phyloP scores from a whole-genome alignment of 2,888 invertebrate genomes.

The Lasioglossum morio region DNA sequence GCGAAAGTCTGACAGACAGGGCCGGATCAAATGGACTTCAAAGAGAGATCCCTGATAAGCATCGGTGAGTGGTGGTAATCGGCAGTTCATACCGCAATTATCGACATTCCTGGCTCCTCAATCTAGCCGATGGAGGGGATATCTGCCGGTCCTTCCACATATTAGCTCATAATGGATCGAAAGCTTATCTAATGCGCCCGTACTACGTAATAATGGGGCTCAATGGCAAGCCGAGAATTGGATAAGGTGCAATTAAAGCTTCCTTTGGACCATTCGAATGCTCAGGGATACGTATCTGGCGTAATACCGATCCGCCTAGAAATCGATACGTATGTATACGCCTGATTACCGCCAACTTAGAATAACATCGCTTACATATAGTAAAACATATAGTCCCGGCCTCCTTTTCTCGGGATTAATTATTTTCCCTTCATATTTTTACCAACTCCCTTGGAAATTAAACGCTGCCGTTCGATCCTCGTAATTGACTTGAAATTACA shows the following conservation, averaged over 20 bases:
- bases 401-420: not conserved
- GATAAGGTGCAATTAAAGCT: constrained; percentile 60
- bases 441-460: not conserved
- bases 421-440: constrained; percentile 1
- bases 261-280: constrained; percentile 42
- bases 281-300: not conserved
- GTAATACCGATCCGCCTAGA: constrained; percentile 5
- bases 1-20: constrained; percentile 42
- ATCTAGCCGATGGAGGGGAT: constrained; percentile 55
- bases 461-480: constrained; percentile 27
- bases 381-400: no score
- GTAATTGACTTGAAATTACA: constrained; percentile 65
- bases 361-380: constrained; percentile 4
- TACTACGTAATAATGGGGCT: constrained; percentile 63
- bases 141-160: constrained; percentile 50
- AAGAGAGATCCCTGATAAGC: constrained; percentile 52
- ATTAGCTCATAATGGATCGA: constrained; percentile 64
- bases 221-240: constrained; percentile 50
- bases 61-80: constrained; percentile 53
- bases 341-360: not conserved
- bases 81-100: constrained; percentile 64
- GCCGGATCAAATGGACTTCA: constrained; percentile 56
- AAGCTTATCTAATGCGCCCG: constrained; percentile 58
- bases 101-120: constrained; percentile 59
- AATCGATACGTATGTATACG: constrained; percentile 22